Evolutionary conservation across 2,888 invertebrate genomes (phyloP).

Genomic region (Ectemnius lituratus): DNA sequence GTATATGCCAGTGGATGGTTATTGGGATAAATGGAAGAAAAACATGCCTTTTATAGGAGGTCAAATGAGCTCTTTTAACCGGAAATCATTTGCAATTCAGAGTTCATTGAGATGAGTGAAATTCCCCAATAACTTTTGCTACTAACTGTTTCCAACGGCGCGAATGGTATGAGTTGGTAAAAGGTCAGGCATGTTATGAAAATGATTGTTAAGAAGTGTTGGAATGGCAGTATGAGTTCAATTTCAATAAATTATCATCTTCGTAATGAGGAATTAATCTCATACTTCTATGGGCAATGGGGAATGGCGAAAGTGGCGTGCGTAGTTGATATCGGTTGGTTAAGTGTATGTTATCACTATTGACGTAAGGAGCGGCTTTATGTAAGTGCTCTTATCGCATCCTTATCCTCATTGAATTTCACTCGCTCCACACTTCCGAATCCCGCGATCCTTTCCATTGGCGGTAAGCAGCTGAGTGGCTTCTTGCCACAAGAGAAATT

Average conservation of each 20-base stretch:
- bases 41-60: no score
- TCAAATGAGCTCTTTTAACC: no score
- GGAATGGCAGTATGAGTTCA: neutral
- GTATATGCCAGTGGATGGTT: no score
- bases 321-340: constrained; percentile 5
- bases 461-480: neutral
- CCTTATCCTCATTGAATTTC: constrained; percentile 24
- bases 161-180: no score
- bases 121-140: no score
- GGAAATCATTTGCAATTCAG: no score
- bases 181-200: no score
- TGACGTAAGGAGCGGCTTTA: constrained; percentile 32
- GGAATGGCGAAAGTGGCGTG: neutral
- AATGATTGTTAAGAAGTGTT: no score
- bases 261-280: neutral
- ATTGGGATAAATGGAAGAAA: no score
- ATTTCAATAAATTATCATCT: neutral
- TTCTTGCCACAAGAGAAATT: no score
- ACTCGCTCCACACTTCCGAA: constrained; percentile 3
- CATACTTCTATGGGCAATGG: neutral
- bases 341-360: constrained; percentile 26
- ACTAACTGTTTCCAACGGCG: no score
- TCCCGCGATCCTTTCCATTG: constrained; percentile 8
- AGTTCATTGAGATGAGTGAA: no score
- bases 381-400: constrained; percentile 24